These are phyloP conservation scores for Danaus melanippus DNA, from an alignment of 1,140 invertebrate species.

Conservation along the genomic window DNA sequence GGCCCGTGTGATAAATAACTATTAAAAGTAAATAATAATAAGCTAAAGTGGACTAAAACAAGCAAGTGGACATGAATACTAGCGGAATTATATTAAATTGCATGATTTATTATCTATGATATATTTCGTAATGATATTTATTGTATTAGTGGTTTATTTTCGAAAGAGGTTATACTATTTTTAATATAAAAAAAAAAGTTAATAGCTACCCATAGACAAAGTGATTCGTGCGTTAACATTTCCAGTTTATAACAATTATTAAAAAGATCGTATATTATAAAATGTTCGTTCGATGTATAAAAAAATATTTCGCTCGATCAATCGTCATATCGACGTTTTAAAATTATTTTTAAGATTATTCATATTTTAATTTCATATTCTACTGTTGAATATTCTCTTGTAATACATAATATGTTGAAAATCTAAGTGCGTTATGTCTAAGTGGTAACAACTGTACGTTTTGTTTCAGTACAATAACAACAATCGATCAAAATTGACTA, in stretches of 20 bases:
- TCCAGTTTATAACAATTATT: conserved; percentile 3
- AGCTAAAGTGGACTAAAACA: too few relatives aligned
- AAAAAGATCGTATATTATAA: conserved; percentile 3
- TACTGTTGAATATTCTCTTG: conserved; percentile 4
- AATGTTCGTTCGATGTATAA: conserved; percentile 10
- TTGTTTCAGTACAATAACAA: conserved; percentile 33
- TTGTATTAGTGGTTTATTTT: too few relatives aligned
- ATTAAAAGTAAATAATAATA: too few relatives aligned
- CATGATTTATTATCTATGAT: too few relatives aligned
- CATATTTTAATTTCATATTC: background rate
- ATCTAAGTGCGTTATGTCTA: conserved; percentile 29
- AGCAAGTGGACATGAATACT: too few relatives aligned
- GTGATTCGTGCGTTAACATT: too few relatives aligned
- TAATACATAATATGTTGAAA: conserved; percentile 10
- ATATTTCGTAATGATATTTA: too few relatives aligned
- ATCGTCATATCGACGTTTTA: conserved; percentile 2
- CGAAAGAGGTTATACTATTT: too few relatives aligned
- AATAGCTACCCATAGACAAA: too few relatives aligned
- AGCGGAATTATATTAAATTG: too few relatives aligned
- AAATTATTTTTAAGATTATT: background rate
- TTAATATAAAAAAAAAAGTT: too few relatives aligned
- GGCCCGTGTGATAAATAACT: too few relatives aligned
- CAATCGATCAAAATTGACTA: conserved; percentile 48
- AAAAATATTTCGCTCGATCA: conserved; percentile 6
- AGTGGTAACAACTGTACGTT: conserved; percentile 51